Base-by-base conservation (phyloP, 2,888 invertebrate species). In the Abrostola triplasia region DNA sequence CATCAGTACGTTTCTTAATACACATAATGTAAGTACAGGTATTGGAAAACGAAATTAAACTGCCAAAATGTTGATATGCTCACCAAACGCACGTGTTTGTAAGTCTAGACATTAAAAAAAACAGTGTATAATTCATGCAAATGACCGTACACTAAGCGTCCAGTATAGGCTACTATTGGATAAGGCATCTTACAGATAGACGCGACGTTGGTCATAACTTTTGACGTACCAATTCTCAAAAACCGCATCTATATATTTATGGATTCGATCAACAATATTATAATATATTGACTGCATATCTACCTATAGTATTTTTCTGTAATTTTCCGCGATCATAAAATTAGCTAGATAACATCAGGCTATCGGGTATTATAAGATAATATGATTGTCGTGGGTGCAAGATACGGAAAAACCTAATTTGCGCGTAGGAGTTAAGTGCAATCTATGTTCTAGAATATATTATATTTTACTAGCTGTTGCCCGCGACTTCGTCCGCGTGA, bases 121-220 rank as follows among this genome's bases (percentile, higher is more conserved):
- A 76, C 76, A 64, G 55, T 59, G 73, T 80, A 83, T 24, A 84
- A 85, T 81, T 79, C 75, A 85, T 83, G 84, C 81, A 83, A 82
- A 85, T 84, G 80, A 75, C 50, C 59, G 57, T 65, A 59, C 64
- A 57, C 59, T 73, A 71, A 78, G 65, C 53, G 63, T 70, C 73
- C 62, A 70, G 54, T 57, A 37, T 40, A 48, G 53, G 42, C 44
- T 54, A 49, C 58, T 51, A 57, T 72, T 48, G 49, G 12, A 51
- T 79, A 72, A 79, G 58, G 78, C 44, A 11, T 59, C 36, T 54
- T 4, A 0, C 68, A 79, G 42, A 73, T 59, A 52, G 13, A 36
- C 49, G 57, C 44, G 6, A 36, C 5, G 5, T 6, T 38, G 41
- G 37, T 49, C 42, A 11, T 53, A 53, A 12, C 37, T 36, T 35